phyloP scores from a whole-genome alignment of 1,140 invertebrate genomes.

The Harlomillsia oculata region DNA sequence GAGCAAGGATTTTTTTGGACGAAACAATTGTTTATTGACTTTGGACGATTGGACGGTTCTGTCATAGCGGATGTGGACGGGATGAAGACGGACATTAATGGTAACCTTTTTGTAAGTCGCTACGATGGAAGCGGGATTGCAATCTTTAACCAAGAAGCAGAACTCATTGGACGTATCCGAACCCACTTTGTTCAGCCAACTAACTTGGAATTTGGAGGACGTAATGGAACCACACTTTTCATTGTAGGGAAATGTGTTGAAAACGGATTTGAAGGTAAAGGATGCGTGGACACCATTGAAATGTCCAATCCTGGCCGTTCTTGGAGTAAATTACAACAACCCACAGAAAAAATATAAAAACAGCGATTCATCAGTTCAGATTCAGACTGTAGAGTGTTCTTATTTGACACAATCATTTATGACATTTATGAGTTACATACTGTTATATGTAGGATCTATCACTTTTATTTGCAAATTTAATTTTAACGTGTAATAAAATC shows the following conservation, averaged over 20 bases:
- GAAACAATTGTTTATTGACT: slow-evolving; percentile 20
- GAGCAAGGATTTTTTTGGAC: background rate
- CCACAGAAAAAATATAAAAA: no score
- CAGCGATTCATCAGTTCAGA: no score
- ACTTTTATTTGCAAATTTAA: no score
- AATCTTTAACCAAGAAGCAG: slow-evolving; percentile 1
- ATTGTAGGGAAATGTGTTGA: slow-evolving; percentile 21
- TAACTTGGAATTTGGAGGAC: slow-evolving; percentile 24
- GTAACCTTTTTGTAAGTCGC: slow-evolving; percentile 19
- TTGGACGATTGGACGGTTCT: slow-evolving; percentile 9
- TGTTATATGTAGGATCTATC: no score
- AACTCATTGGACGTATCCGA: slow-evolving; percentile 6
- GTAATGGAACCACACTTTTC: slow-evolving; percentile 8
- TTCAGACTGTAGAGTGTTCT: no score
- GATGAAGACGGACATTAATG: slow-evolving; percentile 16
- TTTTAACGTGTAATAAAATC: no score
- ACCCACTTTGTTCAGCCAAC: slow-evolving; percentile 21
- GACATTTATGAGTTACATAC: no score
- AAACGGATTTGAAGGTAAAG: slow-evolving; percentile 1
- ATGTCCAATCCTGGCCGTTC: slow-evolving; percentile 11
- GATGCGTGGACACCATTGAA: slow-evolving; percentile 16
- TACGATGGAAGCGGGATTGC: slow-evolving; percentile 17
- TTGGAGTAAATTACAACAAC: slow-evolving; percentile 17
- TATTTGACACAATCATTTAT: no score
- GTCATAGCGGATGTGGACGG: slow-evolving; percentile 13